Conservation (phyloP, 2,888 invertebrate genomes). For the Trichogramma evanescens region DNA sequence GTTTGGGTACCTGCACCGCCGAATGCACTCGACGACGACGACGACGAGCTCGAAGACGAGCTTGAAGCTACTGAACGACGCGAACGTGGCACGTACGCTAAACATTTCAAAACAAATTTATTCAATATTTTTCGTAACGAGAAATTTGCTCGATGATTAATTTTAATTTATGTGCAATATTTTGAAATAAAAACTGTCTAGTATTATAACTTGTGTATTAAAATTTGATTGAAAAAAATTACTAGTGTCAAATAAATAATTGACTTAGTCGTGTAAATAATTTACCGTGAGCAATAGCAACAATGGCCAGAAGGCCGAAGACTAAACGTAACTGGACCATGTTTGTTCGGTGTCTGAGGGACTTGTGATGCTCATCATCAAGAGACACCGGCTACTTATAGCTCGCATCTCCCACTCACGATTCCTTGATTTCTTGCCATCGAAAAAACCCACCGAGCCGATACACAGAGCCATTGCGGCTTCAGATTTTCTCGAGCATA, state of each 20-base stretch:
- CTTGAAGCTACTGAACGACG: conserved; percentile 21
- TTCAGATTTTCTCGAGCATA: too few relatives aligned
- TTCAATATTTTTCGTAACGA: too few relatives aligned
- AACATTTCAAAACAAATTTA: too few relatives aligned
- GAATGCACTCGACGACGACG: conserved; percentile 18
- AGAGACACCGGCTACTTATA: conserved; percentile 12
- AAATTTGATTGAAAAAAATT: background rate
- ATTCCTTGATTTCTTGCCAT: background rate
- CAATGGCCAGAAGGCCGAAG: conserved; percentile 29
- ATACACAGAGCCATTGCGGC: too few relatives aligned
- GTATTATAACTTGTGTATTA: too few relatives aligned
- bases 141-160: too few relatives aligned
- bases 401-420: conserved; percentile 8
- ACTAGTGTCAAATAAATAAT: background rate
- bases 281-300: conserved; percentile 30
- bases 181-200: too few relatives aligned
- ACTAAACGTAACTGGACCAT: conserved; percentile 30
- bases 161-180: too few relatives aligned
- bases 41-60: conserved; percentile 23
- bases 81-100: background rate
- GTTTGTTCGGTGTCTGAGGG: conserved; percentile 12
- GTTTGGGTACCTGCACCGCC: conserved; percentile 25
- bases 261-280: background rate
- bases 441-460: too few relatives aligned
- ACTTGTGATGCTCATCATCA: conserved; percentile 7